A percentile compares a stretch with the other conserved stretches of the same genome.
Evolutionary conservation across 2,888 invertebrate species (phyloP).

Genomic region (Latrodectus elegans): DNA sequence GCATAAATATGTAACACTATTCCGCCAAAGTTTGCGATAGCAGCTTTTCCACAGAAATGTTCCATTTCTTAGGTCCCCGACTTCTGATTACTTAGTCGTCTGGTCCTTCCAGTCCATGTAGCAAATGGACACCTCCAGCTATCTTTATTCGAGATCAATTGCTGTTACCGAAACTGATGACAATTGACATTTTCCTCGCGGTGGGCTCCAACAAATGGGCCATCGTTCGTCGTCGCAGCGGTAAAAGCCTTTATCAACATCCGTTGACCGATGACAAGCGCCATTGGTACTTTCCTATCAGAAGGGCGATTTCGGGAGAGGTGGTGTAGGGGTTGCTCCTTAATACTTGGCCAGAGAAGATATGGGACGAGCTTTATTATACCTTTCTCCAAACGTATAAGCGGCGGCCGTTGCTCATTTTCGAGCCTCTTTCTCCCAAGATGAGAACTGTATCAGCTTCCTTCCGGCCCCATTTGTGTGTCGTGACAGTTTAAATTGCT

Average conservation of each 20-base stretch:
- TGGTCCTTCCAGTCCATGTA: no score
- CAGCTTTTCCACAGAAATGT: no score
- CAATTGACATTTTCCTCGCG: constrained; percentile 40
- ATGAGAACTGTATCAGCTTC: constrained; percentile 16
- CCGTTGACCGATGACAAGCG: constrained; percentile 36
- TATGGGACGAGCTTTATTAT: constrained; percentile 16
- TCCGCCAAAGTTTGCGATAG: no score
- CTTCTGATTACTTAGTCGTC: no score
- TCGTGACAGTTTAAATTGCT: constrained; percentile 39
- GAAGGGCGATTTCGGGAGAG: not conserved
- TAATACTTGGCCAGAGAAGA: constrained; percentile 43
- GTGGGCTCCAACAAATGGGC: constrained; percentile 32
- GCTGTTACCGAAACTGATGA: constrained; percentile 14
- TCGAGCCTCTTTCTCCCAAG: not conserved
- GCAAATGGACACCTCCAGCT: not conserved
- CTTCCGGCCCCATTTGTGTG: constrained; percentile 36
- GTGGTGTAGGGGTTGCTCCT: constrained; percentile 29
- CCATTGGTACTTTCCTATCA: constrained; percentile 48
- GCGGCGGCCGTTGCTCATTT: not conserved
- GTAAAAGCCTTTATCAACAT: constrained; percentile 56
- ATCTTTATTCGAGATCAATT: constrained; percentile 55
- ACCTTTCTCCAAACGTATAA: not conserved
- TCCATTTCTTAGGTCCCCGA: no score
- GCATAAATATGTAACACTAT: no score
- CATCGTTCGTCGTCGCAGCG: constrained; percentile 16